These are phyloP conservation scores for Silurus glanis DNA, from an alignment of 2,113 vertebrate species.

Conservation along the genomic window DNA sequence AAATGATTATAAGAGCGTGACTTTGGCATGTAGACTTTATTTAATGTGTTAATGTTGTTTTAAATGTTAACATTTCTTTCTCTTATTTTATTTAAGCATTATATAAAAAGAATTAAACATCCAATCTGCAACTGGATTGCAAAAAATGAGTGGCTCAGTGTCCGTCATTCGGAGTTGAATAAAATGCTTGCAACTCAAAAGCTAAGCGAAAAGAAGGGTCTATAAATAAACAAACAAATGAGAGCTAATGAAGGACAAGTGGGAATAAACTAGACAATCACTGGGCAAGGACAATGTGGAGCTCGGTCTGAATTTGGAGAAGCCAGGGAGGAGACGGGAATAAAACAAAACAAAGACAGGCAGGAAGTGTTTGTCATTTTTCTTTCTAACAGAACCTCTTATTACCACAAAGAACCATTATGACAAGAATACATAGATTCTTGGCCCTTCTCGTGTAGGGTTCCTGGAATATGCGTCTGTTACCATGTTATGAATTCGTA, in stretches of 20 bases:
- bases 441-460: not conserved
- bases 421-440: not conserved
- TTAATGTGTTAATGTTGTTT: no score
- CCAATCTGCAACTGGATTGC: not conserved
- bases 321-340: constrained; percentile 17
- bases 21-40: no score
- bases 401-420: not conserved
- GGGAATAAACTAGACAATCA: constrained; percentile 13
- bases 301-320: constrained; percentile 4
- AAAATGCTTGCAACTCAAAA: not conserved
- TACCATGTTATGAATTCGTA: no score
- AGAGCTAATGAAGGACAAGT: constrained; percentile 18
- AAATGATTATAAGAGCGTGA: no score
- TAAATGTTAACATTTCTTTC: no score
- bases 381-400: not conserved
- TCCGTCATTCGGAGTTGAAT: not conserved
- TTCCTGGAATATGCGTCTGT: no score
- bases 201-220: not conserved
- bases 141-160: not conserved
- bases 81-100: no score
- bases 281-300: not conserved
- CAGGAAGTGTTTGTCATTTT: not conserved
- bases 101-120: not conserved
- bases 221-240: constrained; percentile 9
- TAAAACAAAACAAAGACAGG: constrained; percentile 10